Evolutionary conservation across 2,888 invertebrate species (phyloP).

Genomic region (Drosophila maculinotata): DNA sequence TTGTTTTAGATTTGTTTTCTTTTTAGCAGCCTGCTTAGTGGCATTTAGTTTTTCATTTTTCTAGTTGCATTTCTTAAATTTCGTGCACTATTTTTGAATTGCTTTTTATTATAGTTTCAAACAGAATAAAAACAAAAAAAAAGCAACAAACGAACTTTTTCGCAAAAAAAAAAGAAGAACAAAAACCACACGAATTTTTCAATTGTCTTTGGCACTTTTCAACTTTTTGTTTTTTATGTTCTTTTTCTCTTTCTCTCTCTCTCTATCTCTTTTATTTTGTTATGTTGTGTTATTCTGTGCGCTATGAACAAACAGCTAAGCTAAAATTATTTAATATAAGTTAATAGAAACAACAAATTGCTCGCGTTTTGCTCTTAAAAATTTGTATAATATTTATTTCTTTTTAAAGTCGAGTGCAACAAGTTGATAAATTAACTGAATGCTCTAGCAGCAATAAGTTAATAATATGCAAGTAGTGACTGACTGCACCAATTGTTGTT

Average conservation of each 20-base stretch:
- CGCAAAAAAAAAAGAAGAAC: slow-evolving; percentile 7
- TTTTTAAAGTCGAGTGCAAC: slow-evolving; percentile 45
- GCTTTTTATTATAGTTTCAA: slow-evolving; percentile 36
- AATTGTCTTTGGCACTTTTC: slow-evolving; percentile 25
- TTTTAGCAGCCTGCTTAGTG: slow-evolving; percentile 25
- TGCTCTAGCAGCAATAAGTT: slow-evolving; percentile 24
- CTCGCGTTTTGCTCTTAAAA: not conserved
- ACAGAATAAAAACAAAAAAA: slow-evolving; percentile 56
- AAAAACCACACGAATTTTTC: slow-evolving; percentile 16
- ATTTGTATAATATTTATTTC: slow-evolving; percentile 1
- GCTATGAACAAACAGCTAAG: not conserved
- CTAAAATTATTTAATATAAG: not conserved
- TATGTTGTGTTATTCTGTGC: not conserved
- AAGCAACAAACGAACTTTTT: slow-evolving; percentile 16
- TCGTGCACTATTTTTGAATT: slow-evolving; percentile 16
- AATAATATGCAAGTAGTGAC: not conserved
- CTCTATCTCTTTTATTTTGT: not conserved
- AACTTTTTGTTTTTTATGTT: slow-evolving; percentile 6
- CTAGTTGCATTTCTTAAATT: slow-evolving; percentile 27
- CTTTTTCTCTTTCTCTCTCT: not conserved
- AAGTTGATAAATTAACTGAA: slow-evolving; percentile 58
- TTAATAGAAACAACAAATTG: not conserved
- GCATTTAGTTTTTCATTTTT: slow-evolving; percentile 45
- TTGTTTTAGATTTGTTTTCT: slow-evolving; percentile 11
- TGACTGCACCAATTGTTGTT: not conserved